Conservation (phyloP, 2,888 invertebrate species). For the Xestia c-nigrum region DNA sequence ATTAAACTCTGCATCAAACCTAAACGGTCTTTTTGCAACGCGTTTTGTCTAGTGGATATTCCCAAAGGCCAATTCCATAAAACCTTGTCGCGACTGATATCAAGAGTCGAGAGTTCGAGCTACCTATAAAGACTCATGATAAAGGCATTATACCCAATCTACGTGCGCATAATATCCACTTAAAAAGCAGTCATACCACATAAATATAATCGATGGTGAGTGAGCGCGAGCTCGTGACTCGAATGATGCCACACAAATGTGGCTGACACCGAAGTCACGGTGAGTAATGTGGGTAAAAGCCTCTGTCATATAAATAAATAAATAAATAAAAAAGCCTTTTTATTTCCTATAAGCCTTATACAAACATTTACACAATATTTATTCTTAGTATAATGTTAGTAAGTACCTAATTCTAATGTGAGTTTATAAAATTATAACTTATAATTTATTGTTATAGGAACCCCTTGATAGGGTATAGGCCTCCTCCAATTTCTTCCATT, state of each 20-base stretch:
- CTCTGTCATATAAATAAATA: slow-evolving; percentile 40
- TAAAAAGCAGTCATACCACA: slow-evolving; percentile 20
- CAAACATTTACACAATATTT: too few relatives aligned
- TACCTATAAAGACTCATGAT: background rate
- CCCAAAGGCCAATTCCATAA: background rate
- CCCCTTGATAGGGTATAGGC: too few relatives aligned
- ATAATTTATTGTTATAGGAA: too few relatives aligned
- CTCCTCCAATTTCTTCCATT: too few relatives aligned
- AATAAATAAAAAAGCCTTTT: too few relatives aligned
- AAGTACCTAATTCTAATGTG: too few relatives aligned
- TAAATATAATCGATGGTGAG: slow-evolving; percentile 28
- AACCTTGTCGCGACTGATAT: background rate
- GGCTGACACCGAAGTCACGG: slow-evolving; percentile 19
- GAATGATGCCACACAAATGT: slow-evolving; percentile 27
- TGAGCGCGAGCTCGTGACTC: slow-evolving; percentile 34
- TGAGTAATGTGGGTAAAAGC: slow-evolving; percentile 24
- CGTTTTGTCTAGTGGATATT: background rate
- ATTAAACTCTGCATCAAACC: background rate
- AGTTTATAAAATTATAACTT: too few relatives aligned
- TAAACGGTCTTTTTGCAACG: background rate
- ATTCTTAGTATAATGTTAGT: too few relatives aligned
- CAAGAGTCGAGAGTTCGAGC: background rate
- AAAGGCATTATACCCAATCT: slow-evolving; percentile 19
- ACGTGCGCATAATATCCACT: slow-evolving; percentile 16
- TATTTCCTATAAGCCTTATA: too few relatives aligned